These are phyloP conservation scores for Stigmatopora argus DNA, from an alignment of 2,113 vertebrate species.

Conservation along the genomic window DNA sequence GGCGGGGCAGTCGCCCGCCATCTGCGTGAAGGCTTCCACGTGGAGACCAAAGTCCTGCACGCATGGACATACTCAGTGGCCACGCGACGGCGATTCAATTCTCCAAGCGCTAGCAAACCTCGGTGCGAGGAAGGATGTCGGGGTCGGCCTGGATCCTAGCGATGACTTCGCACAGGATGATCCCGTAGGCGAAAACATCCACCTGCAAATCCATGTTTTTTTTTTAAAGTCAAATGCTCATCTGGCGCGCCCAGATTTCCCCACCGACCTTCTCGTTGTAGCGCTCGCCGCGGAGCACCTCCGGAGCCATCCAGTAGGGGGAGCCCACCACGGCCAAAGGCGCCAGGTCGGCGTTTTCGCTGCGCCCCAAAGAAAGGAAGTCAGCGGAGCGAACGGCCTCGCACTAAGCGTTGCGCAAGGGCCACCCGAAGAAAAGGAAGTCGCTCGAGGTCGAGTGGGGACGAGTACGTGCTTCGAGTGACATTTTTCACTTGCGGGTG, in stretches of 20 bases:
- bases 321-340: constrained; percentile 89
- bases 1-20: constrained; percentile 81
- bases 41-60: constrained; percentile 61
- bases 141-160: constrained; percentile 91
- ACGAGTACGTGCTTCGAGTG: constrained; percentile 1
- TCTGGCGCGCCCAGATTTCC: not conserved
- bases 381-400: not conserved
- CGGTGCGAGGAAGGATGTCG: constrained; percentile 87
- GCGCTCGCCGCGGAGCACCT: constrained; percentile 86
- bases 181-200: constrained; percentile 88
- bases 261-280: constrained; percentile 89
- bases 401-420: constrained; percentile 40
- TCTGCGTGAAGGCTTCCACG: constrained; percentile 77
- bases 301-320: constrained; percentile 97
- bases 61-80: not conserved
- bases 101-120: constrained; percentile 66
- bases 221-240: not conserved
- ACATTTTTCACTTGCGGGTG: not conserved
- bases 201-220: constrained; percentile 46
- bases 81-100: too few species aligned
- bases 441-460: not conserved
- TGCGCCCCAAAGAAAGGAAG: constrained; percentile 38
- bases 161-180: constrained; percentile 92
- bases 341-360: constrained; percentile 79
- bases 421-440: constrained; percentile 32